A percentile compares a stretch with the other conserved stretches of the same genome.
Evolutionary conservation across 2,888 invertebrate genomes (phyloP).

Genomic region (Cephonodes hylas): DNA sequence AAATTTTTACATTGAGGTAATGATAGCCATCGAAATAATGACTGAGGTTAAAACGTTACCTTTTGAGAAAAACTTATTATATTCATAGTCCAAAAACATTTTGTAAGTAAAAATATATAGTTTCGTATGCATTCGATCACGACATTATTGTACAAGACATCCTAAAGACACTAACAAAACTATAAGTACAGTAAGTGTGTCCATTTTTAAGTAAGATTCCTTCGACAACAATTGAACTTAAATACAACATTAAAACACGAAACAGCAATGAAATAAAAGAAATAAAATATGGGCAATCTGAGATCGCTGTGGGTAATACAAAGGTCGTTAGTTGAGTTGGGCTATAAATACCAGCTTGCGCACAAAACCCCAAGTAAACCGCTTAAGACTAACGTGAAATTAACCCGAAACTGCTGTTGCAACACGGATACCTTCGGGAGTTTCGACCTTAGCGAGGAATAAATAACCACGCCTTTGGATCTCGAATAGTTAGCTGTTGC

Average conservation of each 20-base stretch:
- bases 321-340: conserved; percentile 58
- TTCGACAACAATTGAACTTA: neutral
- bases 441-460: conserved; percentile 22
- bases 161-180: too few relatives aligned
- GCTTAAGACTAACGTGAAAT: conserved; percentile 65
- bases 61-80: too few relatives aligned
- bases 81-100: too few relatives aligned
- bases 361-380: conserved; percentile 50
- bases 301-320: conserved; percentile 44
- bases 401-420: conserved; percentile 54
- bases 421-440: conserved; percentile 37
- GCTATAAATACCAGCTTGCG: conserved; percentile 62
- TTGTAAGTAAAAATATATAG: too few relatives aligned
- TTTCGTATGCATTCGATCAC: too few relatives aligned
- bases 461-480: conserved; percentile 8
- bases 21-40: too few relatives aligned
- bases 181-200: too few relatives aligned
- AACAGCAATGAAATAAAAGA: conserved; percentile 3
- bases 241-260: neutral
- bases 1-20: too few relatives aligned
- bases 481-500: conserved; percentile 11
- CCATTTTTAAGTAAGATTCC: too few relatives aligned
- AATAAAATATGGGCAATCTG: conserved; percentile 1
- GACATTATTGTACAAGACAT: too few relatives aligned
- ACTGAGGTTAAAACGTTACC: too few relatives aligned